phyloP scores from a whole-genome alignment of 2,113 vertebrate genomes.

The Lepus americanus region DNA sequence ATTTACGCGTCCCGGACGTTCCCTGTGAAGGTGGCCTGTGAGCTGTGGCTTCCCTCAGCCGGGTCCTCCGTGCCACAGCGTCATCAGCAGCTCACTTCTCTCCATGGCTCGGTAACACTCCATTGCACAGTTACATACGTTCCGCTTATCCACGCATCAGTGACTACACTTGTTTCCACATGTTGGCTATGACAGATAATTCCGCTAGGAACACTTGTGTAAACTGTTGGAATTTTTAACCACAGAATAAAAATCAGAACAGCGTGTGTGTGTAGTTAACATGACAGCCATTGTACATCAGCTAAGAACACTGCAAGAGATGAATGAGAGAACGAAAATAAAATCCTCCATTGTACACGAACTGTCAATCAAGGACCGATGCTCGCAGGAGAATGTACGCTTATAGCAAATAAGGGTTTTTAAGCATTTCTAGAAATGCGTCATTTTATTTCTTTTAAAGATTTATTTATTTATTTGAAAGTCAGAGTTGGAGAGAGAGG shows the following conservation, averaged over 20 bases:
- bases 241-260: constrained; percentile 22
- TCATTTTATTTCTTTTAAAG: not conserved
- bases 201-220: not conserved
- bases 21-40: not conserved
- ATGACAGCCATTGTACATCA: constrained; percentile 20
- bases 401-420: not conserved
- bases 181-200: constrained; percentile 36
- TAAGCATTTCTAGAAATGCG: constrained; percentile 58
- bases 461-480: too few relatives aligned
- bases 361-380: not conserved
- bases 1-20: not conserved
- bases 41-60: not conserved
- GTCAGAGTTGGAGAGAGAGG: too few relatives aligned
- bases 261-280: constrained; percentile 24
- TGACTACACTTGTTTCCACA: not conserved
- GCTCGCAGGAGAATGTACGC: constrained; percentile 17
- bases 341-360: constrained; percentile 20
- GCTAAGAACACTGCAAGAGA: constrained; percentile 25
- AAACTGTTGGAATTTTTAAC: constrained; percentile 10
- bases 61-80: too few relatives aligned
- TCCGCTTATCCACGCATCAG: not conserved
- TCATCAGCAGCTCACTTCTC: too few relatives aligned
- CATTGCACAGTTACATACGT: not conserved
- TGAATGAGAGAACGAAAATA: constrained; percentile 26
- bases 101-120: not conserved